Conservation (phyloP, 2,888 invertebrate genomes). For the Antheraea yamamai region DNA sequence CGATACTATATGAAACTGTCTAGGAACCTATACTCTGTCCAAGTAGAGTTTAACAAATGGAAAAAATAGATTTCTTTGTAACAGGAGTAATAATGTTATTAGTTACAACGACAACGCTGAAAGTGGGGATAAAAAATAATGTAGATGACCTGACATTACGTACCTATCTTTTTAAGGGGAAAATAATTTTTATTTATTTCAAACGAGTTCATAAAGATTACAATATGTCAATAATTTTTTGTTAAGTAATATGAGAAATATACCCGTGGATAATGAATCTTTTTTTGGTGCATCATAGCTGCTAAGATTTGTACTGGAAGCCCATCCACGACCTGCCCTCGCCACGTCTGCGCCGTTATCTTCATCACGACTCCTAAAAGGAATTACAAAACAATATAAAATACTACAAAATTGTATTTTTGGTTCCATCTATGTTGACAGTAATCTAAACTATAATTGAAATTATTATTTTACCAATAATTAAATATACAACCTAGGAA, state of each 20-base stretch:
- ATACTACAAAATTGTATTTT: background rate
- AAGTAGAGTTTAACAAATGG: too few relatives aligned
- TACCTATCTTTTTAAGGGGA: background rate
- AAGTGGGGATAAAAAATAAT: too few relatives aligned
- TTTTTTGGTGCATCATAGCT: slow-evolving; percentile 68
- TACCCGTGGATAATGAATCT: slow-evolving; percentile 75
- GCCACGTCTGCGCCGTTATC: slow-evolving; percentile 71
- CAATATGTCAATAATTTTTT: background rate
- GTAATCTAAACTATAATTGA: background rate
- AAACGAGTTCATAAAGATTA: background rate
- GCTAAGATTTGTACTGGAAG: slow-evolving; percentile 88
- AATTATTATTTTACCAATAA: background rate
- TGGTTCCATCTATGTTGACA: background rate
- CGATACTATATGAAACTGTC: too few relatives aligned
- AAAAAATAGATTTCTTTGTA: too few relatives aligned
- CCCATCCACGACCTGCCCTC: slow-evolving; percentile 86
- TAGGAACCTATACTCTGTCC: too few relatives aligned
- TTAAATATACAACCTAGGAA: background rate
- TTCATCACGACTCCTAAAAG: slow-evolving; percentile 72
- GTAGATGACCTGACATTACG: background rate
- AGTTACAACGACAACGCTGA: too few relatives aligned
- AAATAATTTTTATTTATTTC: background rate
- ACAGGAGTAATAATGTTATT: too few relatives aligned
- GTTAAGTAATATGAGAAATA: background rate
- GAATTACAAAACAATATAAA: background rate